Evolutionary conservation across 2,888 invertebrate species (phyloP).

Genomic region (Platycheirus rosarum): DNA sequence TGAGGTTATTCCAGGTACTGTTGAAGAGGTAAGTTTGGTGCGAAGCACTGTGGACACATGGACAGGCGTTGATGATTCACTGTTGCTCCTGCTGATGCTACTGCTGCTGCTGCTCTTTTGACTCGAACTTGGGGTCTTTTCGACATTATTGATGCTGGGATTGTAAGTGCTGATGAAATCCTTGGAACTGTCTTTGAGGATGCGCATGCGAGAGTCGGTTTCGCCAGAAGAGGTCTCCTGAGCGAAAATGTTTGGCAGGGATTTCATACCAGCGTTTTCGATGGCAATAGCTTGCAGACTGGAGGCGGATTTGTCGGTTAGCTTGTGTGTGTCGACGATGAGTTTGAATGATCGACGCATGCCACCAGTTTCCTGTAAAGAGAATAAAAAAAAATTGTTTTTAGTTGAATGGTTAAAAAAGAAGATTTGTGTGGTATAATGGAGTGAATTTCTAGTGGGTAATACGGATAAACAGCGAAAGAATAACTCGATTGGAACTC

Average conservation of each 20-base stretch:
- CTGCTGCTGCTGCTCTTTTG: slow-evolving; percentile 37
- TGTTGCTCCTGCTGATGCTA: slow-evolving; percentile 26
- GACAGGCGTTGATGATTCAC: slow-evolving; percentile 50
- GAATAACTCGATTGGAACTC: too few relatives aligned
- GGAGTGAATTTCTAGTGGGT: too few relatives aligned
- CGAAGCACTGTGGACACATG: slow-evolving; percentile 75
- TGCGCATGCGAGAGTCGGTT: slow-evolving; percentile 77
- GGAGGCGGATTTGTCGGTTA: slow-evolving; percentile 76
- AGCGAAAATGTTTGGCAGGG: slow-evolving; percentile 75
- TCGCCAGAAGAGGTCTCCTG: slow-evolving; percentile 75
- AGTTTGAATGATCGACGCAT: slow-evolving; percentile 79
- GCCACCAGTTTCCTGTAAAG: slow-evolving; percentile 78
- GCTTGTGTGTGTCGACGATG: slow-evolving; percentile 78
- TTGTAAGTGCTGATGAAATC: slow-evolving; percentile 78
- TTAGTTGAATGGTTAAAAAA: background rate
- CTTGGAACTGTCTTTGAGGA: slow-evolving; percentile 78
- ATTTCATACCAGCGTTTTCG: slow-evolving; percentile 75
- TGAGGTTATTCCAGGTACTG: slow-evolving; percentile 55
- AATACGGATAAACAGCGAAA: too few relatives aligned
- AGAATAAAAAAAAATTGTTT: slow-evolving; percentile 22
- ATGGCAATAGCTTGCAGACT: slow-evolving; percentile 77
- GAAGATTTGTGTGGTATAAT: background rate
- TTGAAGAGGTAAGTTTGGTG: slow-evolving; percentile 73
- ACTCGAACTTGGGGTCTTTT: slow-evolving; percentile 46
- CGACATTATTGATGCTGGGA: slow-evolving; percentile 74